Conservation (phyloP, 1,140 invertebrate genomes). For the Luehdorfia chinensis region DNA sequence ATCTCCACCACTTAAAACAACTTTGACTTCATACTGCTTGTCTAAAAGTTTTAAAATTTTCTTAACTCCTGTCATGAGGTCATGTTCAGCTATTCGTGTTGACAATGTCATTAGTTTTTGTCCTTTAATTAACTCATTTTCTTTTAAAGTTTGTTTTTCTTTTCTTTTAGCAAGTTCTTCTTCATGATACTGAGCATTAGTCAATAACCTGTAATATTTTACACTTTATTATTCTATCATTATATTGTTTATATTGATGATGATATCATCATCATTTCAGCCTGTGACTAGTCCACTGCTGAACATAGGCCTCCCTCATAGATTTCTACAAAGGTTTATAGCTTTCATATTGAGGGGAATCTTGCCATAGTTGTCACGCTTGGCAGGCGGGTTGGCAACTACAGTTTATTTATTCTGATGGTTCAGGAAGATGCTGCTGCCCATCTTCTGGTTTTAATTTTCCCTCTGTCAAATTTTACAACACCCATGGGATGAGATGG, state of each 20-base stretch:
- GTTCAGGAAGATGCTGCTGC: too few relatives aligned
- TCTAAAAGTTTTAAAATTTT: conserved; percentile 80
- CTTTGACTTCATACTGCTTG: conserved; percentile 80
- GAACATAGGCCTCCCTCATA: too few relatives aligned
- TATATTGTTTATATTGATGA: conserved; percentile 40
- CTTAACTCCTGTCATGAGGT: conserved; percentile 79
- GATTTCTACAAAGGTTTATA: too few relatives aligned
- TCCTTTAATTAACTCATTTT: conserved; percentile 67
- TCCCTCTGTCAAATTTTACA: too few relatives aligned
- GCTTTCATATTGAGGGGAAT: too few relatives aligned
- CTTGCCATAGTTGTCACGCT: too few relatives aligned
- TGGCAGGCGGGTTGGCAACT: too few relatives aligned
- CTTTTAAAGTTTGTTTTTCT: conserved; percentile 46
- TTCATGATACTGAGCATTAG: conserved; percentile 62
- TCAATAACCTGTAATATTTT: conserved; percentile 53
- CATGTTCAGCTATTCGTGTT: conserved; percentile 80
- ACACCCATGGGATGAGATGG: too few relatives aligned
- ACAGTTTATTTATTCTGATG: too few relatives aligned
- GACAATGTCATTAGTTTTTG: conserved; percentile 80
- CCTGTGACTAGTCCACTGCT: too few relatives aligned
- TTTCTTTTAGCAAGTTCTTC: conserved; percentile 65
- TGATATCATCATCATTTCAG: too few relatives aligned
- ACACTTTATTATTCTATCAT: conserved; percentile 33
- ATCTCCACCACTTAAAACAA: conserved; percentile 76
- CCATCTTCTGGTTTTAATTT: too few relatives aligned